Conservation (phyloP, 2,113 vertebrate species). For the Alligator sinensis region DNA sequence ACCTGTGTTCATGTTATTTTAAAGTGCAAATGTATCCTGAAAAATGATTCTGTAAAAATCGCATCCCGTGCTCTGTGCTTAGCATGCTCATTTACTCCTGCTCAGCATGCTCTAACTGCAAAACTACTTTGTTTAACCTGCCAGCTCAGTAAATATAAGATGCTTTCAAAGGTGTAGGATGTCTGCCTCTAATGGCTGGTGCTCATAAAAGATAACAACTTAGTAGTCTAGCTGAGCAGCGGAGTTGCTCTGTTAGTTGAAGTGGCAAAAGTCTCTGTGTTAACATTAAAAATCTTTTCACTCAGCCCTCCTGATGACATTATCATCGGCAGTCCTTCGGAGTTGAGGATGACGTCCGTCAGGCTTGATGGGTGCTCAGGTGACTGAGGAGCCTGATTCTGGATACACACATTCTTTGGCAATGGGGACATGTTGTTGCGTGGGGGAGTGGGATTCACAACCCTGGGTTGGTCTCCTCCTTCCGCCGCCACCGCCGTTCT, state of each 20-base stretch:
- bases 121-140: background rate
- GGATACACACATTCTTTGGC: too few relatives aligned
- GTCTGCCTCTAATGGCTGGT: background rate
- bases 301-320: too few relatives aligned
- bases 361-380: too few relatives aligned
- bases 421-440: too few relatives aligned
- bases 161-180: rapidly evolving
- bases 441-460: too few relatives aligned
- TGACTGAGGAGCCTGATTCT: too few relatives aligned
- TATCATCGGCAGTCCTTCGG: too few relatives aligned
- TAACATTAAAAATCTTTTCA: background rate
- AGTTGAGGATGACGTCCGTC: too few relatives aligned
- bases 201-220: background rate
- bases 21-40: background rate
- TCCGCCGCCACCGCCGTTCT: too few relatives aligned
- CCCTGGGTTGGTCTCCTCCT: too few relatives aligned
- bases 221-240: background rate
- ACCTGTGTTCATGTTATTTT: background rate
- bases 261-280: background rate
- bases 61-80: background rate
- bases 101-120: background rate
- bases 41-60: background rate
- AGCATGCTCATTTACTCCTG: too few relatives aligned
- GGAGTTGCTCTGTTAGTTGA: background rate
- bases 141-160: background rate